Percentiles rank a stretch among this genome's conserved stretches.
Evolutionary conservation across 2,888 invertebrate species (phyloP).

Genomic region (Drosophila trichaetosa): DNA sequence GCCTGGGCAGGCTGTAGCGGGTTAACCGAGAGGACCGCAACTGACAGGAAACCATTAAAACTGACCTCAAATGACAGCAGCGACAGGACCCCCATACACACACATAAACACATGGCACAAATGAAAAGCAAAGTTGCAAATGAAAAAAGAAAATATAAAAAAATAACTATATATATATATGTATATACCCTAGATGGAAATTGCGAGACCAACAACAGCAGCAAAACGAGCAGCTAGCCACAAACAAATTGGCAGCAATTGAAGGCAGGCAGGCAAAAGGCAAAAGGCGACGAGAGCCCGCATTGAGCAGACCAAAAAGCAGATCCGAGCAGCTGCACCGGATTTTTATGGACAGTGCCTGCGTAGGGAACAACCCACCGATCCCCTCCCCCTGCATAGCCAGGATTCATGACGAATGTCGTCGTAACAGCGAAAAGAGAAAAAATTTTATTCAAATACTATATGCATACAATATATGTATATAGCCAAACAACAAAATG

Average conservation of each 20-base stretch:
- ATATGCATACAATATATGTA: slow-evolving; percentile 30
- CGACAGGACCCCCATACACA: slow-evolving; percentile 57
- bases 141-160: slow-evolving; percentile 18
- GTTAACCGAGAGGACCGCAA: slow-evolving; percentile 74
- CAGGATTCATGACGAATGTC: slow-evolving; percentile 39
- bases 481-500: slow-evolving; percentile 16
- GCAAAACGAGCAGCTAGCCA: slow-evolving; percentile 59
- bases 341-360: slow-evolving; percentile 27
- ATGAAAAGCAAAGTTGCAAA: slow-evolving; percentile 33
- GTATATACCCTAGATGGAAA: slow-evolving; percentile 61
- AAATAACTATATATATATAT: slow-evolving; percentile 9
- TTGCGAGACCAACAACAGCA: slow-evolving; percentile 29
- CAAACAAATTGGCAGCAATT: slow-evolving; percentile 80
- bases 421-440: slow-evolving; percentile 1
- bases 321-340: slow-evolving; percentile 35
- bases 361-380: slow-evolving; percentile 9
- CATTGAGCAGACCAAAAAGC: slow-evolving; percentile 1
- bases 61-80: slow-evolving; percentile 80
- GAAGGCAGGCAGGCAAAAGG: slow-evolving; percentile 42
- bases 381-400: slow-evolving; percentile 1
- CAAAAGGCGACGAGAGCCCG: slow-evolving; percentile 75
- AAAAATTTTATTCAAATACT: slow-evolving; percentile 37
- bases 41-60: slow-evolving; percentile 82
- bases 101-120: slow-evolving; percentile 19
- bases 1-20: slow-evolving; percentile 42